Evolutionary conservation across 2,888 invertebrate species (phyloP), one percentile per base, ranked within the genome.

Genomic region (Ectobius pallidus): DNA sequence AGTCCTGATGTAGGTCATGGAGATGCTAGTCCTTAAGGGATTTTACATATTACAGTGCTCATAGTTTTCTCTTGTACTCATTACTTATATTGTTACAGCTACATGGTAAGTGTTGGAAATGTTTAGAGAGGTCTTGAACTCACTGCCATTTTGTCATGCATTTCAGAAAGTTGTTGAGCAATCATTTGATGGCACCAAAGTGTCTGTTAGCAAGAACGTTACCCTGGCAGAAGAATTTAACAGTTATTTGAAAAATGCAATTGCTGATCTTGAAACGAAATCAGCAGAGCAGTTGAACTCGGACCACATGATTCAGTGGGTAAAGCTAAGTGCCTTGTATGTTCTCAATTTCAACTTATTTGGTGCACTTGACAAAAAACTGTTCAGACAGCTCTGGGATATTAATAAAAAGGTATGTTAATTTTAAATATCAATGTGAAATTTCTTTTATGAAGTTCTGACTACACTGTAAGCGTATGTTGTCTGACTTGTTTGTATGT

Each of bases 301-400:
- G 85, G 84, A 86, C 0, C 75, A 81, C 1, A 80, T 87, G 77
- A 89, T 86, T 81, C 83, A 81, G 74, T 90, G 88, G 85, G 88
- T 87, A 32, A 90, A 90, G 81, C 82, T 90, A 0, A 92, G 92
- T 82, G 85, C 88, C 2, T 85, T 93, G 14, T 87, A 90, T 81
- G 90, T 91, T 1, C 84, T 93, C 25, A 86, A 88, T 74, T 87
- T 88, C 74, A 88, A 90, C 80, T 84, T 94, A 69, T 96, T 94
- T 84, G 91, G 94, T 62, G 87, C 87, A 78, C 86, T 87, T 77
- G 95, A 96, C 81, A 92, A 90, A 79, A 95, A 92, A 82, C 81
- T 90, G 58, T 88, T 93, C 69, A 92, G 90, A 81, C 85, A 87
- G 69, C 81, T 95, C 32, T 85, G 91, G 78, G 96, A 96, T 77